Percentiles rank a stretch among this genome's conserved stretches.
Conservation (phyloP, 2,888 invertebrate species). For the Nineta flava region DNA sequence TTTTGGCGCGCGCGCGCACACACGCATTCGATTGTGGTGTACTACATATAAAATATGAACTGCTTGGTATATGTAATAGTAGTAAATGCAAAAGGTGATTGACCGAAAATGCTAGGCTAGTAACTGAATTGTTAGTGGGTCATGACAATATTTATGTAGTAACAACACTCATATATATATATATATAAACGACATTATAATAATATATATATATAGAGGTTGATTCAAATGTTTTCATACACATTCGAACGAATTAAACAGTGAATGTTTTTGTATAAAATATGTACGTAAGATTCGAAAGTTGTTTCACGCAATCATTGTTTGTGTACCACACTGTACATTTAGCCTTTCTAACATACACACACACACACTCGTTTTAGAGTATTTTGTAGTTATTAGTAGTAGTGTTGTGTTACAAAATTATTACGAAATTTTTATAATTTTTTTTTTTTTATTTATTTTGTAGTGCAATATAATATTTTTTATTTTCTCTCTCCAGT, state of each 20-base stretch:
- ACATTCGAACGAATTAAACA: no score
- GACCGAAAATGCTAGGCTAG: background rate
- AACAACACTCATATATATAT: background rate
- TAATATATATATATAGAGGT: background rate
- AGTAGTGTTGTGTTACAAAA: no score
- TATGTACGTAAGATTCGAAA: background rate
- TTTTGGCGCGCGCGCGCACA: no score
- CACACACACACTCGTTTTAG: background rate
- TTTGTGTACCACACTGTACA: background rate
- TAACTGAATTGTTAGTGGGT: background rate
- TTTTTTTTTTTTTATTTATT: no score
- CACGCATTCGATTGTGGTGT: no score
- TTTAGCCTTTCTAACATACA: background rate
- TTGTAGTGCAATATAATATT: no score
- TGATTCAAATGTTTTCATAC: no score
- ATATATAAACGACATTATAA: background rate
- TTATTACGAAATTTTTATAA: no score
- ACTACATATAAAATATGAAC: no score
- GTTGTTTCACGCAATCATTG: background rate
- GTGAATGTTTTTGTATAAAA: background rate
- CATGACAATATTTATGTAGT: background rate
- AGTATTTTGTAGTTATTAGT: background rate
- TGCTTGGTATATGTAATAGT: no score
- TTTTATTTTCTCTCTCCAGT: no score
- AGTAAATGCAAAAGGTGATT: background rate